Percentiles rank a stretch among this genome's conserved stretches.
Evolutionary conservation across 2,888 invertebrate species (phyloP).

Genomic region (Petrolisthes manimaculis): DNA sequence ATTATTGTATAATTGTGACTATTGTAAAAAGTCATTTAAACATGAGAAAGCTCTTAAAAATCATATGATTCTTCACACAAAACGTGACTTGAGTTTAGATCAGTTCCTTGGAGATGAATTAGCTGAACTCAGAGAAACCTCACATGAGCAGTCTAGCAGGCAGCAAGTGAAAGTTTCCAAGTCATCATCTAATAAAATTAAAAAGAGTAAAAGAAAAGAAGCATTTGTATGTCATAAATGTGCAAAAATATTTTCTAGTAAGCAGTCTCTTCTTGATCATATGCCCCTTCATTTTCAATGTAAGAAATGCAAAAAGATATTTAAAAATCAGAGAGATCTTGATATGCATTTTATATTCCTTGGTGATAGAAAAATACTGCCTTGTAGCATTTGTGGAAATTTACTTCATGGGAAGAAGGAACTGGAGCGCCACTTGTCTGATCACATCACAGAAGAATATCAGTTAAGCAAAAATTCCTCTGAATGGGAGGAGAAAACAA

Average conservation of each 20-base stretch:
- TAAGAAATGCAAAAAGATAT: slow-evolving; percentile 19
- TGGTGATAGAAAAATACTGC: slow-evolving; percentile 10
- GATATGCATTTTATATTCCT: slow-evolving; percentile 22
- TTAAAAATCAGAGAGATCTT: slow-evolving; percentile 13
- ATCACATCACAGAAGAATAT: slow-evolving; percentile 9
- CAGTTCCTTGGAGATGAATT: not conserved
- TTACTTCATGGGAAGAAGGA: slow-evolving; percentile 26
- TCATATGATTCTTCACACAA: not conserved
- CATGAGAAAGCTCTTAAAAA: not conserved
- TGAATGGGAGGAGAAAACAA: slow-evolving; percentile 29
- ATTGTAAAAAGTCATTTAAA: not conserved
- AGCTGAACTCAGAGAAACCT: not conserved
- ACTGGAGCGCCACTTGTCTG: slow-evolving; percentile 20
- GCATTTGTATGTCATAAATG: slow-evolving; percentile 14
- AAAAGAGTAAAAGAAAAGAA: not conserved
- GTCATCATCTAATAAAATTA: not conserved
- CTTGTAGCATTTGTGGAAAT: slow-evolving; percentile 15
- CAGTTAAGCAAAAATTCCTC: slow-evolving; percentile 5
- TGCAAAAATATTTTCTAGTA: slow-evolving; percentile 4
- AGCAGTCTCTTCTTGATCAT: not conserved
- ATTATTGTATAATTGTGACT: not conserved
- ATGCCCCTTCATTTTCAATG: slow-evolving; percentile 20
- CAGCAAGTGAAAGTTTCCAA: not conserved
- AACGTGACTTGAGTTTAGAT: not conserved
- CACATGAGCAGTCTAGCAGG: not conserved